Percentiles rank a stretch among this genome's conserved stretches.
These are phyloP conservation scores for Nesogale talazaci DNA, from an alignment of 2,113 vertebrate species.

Conservation along the genomic window DNA sequence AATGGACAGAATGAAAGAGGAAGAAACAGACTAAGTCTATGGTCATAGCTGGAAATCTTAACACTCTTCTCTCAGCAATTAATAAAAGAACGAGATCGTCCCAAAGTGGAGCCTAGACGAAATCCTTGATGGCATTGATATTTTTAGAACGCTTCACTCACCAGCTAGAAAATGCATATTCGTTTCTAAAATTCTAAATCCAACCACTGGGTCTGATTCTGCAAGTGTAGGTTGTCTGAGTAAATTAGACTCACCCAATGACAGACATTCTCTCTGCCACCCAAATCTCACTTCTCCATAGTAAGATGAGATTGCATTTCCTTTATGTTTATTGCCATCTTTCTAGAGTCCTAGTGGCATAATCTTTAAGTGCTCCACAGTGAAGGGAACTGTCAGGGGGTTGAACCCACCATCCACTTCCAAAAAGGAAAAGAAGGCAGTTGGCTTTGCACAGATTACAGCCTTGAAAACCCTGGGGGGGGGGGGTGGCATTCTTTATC, in stretches of 20 bases:
- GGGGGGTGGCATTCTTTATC: too few species aligned
- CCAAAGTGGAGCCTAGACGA: neutral
- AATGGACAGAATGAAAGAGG: slow-evolving; percentile 11
- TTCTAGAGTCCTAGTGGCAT: neutral
- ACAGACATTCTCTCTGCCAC: neutral
- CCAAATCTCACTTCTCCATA: neutral
- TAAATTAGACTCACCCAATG: neutral
- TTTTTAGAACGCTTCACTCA: neutral
- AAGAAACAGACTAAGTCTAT: neutral
- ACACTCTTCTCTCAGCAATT: neutral
- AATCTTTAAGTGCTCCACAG: neutral
- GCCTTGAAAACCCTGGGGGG: neutral
- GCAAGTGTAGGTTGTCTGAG: neutral
- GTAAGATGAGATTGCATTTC: neutral
- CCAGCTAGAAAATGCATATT: neutral
- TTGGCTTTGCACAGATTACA: neutral
- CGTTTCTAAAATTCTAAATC: slow-evolving; percentile 34
- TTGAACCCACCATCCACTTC: neutral
- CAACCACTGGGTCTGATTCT: neutral
- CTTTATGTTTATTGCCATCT: neutral
- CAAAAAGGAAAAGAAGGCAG: neutral
- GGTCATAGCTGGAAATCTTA: neutral
- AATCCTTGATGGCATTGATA: neutral
- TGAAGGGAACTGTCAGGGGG: neutral
- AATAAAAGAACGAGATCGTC: neutral